Percentiles rank a stretch among this genome's conserved stretches.
Conservation (phyloP, 2,888 invertebrate genomes). For the Beris morrisii region DNA sequence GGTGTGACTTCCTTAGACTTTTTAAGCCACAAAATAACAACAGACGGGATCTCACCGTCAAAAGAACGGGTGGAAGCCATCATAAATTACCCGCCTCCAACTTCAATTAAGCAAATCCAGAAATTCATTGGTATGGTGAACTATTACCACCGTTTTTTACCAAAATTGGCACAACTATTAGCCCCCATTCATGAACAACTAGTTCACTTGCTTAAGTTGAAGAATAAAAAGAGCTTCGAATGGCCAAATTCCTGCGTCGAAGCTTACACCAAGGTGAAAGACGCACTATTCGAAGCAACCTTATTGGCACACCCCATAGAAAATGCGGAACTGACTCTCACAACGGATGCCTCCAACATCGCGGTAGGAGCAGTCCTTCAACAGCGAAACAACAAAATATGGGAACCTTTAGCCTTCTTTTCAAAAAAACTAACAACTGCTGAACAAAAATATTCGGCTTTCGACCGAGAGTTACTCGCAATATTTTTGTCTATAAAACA, state of each 20-base stretch:
- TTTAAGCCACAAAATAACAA: conserved; percentile 10
- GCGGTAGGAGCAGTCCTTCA: conserved; percentile 51
- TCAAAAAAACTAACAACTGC: conserved; percentile 45
- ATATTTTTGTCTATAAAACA: conserved; percentile 48
- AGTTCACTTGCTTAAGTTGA: not conserved
- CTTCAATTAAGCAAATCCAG: conserved; percentile 25
- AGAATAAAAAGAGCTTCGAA: conserved; percentile 8
- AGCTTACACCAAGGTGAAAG: conserved; percentile 16
- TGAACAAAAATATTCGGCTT: conserved; percentile 48
- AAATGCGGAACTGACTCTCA: conserved; percentile 42
- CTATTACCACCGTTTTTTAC: conserved; percentile 29
- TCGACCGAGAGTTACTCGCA: conserved; percentile 50
- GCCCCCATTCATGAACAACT: too few relatives aligned
- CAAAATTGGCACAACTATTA: conserved; percentile 10
- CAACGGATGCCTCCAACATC: conserved; percentile 46
- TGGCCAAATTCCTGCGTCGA: not conserved
- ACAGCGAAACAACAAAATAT: conserved; percentile 42
- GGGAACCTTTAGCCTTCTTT: conserved; percentile 51
- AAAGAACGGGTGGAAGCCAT: conserved; percentile 15
- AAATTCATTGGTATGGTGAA: conserved; percentile 30
- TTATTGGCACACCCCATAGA: conserved; percentile 47
- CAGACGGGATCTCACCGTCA: conserved; percentile 17
- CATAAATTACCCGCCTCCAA: conserved; percentile 15
- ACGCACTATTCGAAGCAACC: conserved; percentile 40
- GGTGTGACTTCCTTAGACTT: too few relatives aligned